phyloP scores from a whole-genome alignment of 37 sponge, comb jelly and placozoan genomes.

The Crambe crambe region DNA sequence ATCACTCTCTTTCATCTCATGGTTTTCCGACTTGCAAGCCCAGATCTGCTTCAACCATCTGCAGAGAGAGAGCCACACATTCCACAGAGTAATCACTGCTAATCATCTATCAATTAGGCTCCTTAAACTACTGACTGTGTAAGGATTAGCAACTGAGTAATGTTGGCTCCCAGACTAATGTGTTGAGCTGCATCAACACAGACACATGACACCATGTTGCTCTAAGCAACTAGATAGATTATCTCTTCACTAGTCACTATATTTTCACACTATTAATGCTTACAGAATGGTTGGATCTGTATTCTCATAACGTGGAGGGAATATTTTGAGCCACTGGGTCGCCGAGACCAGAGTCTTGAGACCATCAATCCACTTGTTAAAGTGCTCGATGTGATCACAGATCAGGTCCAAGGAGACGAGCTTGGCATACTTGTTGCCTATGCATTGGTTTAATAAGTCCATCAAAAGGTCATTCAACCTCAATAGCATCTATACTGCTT shows the following conservation, averaged over 20 bases:
- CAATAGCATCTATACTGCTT: no score
- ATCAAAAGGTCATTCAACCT: background rate
- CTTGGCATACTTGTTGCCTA: slow-evolving; percentile 49
- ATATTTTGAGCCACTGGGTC: slow-evolving; percentile 24
- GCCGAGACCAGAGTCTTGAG: slow-evolving; percentile 13
- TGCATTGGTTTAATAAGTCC: no score
- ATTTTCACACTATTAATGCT: background rate
- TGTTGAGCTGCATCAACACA: no score
- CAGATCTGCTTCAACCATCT: slow-evolving; percentile 68
- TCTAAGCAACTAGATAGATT: no score
- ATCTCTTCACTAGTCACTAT: no score
- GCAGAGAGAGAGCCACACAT: background rate
- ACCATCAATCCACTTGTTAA: slow-evolving; percentile 64
- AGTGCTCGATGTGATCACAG: slow-evolving; percentile 56
- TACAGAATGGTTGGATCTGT: slow-evolving; percentile 70
- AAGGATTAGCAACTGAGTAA: no score
- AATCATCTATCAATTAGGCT: no score
- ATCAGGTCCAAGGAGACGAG: slow-evolving; percentile 73
- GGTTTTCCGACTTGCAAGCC: slow-evolving; percentile 15
- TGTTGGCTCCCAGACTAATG: no score
- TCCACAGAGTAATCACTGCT: background rate
- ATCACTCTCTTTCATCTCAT: slow-evolving; percentile 37
- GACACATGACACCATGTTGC: no score
- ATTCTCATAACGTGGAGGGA: slow-evolving; percentile 33
- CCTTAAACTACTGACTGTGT: no score